Evolutionary conservation across 1,140 invertebrate genomes (phyloP).

Genomic region (Cydia strobilella): DNA sequence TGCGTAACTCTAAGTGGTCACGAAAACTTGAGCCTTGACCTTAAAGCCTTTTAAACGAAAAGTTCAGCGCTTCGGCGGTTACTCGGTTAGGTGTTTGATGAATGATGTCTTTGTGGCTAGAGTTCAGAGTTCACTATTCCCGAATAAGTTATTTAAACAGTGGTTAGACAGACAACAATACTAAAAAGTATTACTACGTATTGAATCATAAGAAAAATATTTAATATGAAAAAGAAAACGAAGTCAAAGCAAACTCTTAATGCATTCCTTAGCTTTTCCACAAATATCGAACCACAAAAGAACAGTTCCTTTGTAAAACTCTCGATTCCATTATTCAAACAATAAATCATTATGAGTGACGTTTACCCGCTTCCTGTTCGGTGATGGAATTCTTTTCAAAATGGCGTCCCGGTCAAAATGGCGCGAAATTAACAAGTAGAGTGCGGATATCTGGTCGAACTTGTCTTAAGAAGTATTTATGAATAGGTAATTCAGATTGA

Average conservation of each 20-base stretch:
- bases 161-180: no score
- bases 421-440: constrained; percentile 14
- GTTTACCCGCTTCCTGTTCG: constrained; percentile 22
- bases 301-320: constrained; percentile 1
- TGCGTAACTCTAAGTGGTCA: no score
- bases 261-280: constrained; percentile 4
- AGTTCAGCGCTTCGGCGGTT: no score
- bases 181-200: no score
- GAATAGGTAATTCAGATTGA: neutral
- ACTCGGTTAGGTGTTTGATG: no score
- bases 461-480: constrained; percentile 16
- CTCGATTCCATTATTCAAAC: constrained; percentile 31
- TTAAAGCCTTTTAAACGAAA: no score
- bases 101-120: no score
- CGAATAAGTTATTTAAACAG: no score
- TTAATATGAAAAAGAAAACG: neutral
- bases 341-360: constrained; percentile 32
- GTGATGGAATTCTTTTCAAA: constrained; percentile 27
- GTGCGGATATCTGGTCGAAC: neutral
- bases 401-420: constrained; percentile 16
- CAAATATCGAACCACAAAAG: constrained; percentile 14
- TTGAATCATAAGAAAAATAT: no score
- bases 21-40: no score
- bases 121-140: no score
- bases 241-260: neutral